Conservation (phyloP, 2,797 vertebrate genomes). For the Hypotaenidia okinawae region DNA sequence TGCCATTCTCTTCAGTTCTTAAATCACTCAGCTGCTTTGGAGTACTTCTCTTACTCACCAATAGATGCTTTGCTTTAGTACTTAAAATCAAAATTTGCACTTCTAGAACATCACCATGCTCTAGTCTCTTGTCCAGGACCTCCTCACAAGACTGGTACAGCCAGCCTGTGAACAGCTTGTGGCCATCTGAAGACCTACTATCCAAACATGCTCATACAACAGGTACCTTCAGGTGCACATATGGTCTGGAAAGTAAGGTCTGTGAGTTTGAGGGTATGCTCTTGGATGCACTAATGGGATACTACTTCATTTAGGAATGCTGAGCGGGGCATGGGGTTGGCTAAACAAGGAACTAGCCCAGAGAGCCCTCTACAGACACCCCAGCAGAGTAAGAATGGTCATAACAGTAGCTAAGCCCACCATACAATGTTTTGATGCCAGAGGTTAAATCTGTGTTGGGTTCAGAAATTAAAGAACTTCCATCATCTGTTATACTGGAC, state of each 20-base stretch:
- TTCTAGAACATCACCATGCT: neutral
- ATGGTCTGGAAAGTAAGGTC: neutral
- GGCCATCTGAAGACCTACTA: neutral
- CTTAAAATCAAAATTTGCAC: neutral
- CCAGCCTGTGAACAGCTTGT: neutral
- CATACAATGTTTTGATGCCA: fast-evolving
- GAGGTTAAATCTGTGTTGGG: neutral
- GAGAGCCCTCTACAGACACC: neutral
- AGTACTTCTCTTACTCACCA: neutral
- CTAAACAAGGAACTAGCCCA: neutral
- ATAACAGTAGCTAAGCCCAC: neutral
- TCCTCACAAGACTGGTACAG: fast-evolving
- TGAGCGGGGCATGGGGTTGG: neutral
- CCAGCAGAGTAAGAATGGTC: neutral
- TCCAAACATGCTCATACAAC: neutral
- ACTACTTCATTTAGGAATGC: neutral
- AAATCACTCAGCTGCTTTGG: neutral
- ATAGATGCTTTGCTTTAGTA: neutral
- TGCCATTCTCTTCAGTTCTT: neutral
- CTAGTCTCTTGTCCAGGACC: neutral
- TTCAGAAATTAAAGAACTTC: neutral
- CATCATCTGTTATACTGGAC: neutral
- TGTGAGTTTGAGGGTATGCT: fast-evolving
- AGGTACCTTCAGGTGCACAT: neutral
- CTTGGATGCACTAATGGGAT: neutral